A percentile compares a stretch with the other conserved stretches of the same genome.
Evolutionary conservation across 2,888 invertebrate genomes (phyloP).

Genomic region (Osedax fenrisi): DNA sequence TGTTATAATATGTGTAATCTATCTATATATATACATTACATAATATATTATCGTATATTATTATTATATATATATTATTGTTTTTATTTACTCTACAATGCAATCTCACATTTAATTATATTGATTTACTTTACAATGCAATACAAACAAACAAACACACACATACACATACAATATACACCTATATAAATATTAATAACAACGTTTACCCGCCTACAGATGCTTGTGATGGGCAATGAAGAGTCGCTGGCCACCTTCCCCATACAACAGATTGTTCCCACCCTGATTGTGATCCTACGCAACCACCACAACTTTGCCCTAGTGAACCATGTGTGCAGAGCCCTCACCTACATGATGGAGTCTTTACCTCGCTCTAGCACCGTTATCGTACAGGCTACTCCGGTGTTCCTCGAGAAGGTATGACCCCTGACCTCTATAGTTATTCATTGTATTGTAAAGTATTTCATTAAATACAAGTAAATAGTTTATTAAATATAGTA

Average conservation of each 20-base stretch:
- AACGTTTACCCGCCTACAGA: no score
- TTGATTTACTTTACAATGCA: background rate
- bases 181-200: no score
- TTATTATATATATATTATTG: background rate
- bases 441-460: background rate
- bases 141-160: no score
- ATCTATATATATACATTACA: no score
- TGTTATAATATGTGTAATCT: background rate
- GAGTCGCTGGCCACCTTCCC: slow-evolving; percentile 96
- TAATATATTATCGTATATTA: no score
- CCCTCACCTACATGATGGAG: slow-evolving; percentile 97
- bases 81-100: background rate
- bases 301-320: slow-evolving; percentile 99
- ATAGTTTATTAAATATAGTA: no score
- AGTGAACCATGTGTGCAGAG: slow-evolving; percentile 97
- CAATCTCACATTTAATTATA: background rate
- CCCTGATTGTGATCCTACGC: slow-evolving; percentile 75
- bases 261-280: slow-evolving; percentile 89
- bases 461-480: no score
- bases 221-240: slow-evolving; percentile 96
- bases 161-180: no score
- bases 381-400: slow-evolving; percentile 89
- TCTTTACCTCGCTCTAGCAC: slow-evolving; percentile 82
- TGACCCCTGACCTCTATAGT: no score
- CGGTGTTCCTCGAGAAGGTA: slow-evolving; percentile 77